Evolutionary conservation across 2,797 vertebrate genomes (phyloP), one percentile per base, ranked within the genome.

Genomic region (Hemitrygon akajei): DNA sequence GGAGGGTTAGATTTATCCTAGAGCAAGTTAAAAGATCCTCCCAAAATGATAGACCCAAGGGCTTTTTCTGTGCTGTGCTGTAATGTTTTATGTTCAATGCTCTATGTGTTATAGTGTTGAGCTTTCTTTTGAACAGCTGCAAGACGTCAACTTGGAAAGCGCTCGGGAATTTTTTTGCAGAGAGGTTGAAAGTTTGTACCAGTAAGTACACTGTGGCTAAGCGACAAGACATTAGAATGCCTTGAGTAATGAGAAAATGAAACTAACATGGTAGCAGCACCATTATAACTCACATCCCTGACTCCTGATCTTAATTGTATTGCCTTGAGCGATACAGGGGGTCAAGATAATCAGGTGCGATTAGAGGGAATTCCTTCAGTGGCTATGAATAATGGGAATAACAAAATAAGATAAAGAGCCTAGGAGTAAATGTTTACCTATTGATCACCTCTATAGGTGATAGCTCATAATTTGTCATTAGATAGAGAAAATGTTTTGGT

Each of bases 141-240:
- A 95, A 14, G 94, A 95, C 84, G 94, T 95, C 0, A 95, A 94
- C 94, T 94, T 95, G 1, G 94, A 71, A 47, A 94, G 94, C 58
- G 82, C 94, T 0, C 94, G 96, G 56, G 96, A 95, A 7, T 97
- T 96, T 94, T 96, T 97, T 11, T 96, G 96, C 20, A 96, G 95
- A 0, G 97, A 97, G 94, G 95, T 96, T 37, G 96, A 96, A 93
- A 96, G 97, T 30, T 96, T 96, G 93, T 96, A 95, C 91, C 95
- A 96, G 97, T 97, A 94, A 95, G 96, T 9, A 93, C 63, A 47
- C 18, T 76, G 16, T 76, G 56, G 14, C 37, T 30, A 20, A 69
- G n/a, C 22, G n/a, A 16, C 86, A 69, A 89, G n/a, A 69, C 66
- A 16, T 63, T 20, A 56, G 18, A 22, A 14, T 37, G 30, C 37